Evolutionary conservation across 2,113 vertebrate genomes (phyloP), one percentile per base, ranked within the genome.

Genomic region (Mionectes macconnelli): DNA sequence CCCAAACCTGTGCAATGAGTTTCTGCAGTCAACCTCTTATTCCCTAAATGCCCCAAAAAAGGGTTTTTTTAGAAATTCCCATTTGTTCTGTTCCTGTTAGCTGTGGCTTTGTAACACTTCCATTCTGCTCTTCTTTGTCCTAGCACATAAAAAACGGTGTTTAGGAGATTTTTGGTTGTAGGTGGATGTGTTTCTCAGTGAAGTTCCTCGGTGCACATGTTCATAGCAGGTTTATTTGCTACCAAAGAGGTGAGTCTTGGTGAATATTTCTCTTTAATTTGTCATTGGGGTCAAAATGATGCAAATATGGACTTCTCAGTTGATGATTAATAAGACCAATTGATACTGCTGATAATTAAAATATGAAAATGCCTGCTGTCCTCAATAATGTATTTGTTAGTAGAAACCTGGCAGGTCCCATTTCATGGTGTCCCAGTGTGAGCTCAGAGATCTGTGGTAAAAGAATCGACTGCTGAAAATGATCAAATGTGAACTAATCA

Each of bases 391-490:
- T 76, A 50, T 96, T 87, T 84, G 30, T 69, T 85, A 66, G 31
- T 95, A 31, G 72, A 84, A 96, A 52, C 28, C 50, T 72, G 68
- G 59, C 49, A 93, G 66, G 62, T 95, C 93, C 9, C 31, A 93
- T 91, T 96, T 96, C 69, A 50, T 91, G 72, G 82, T 91, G 72
- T 78, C 22, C 8, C 12, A 68, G 15, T 57, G 14, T 86, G 84
- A 90, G 87, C 67, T 57, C 69, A 96, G 75, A 95, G 89, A 88
- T 94, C 74, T 10, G 3, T 90, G 59, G 78, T 64, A 91, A 90
- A 53, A 75, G 68, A 93, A 89, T 84, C 67, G 72, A 87, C 88
- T 95, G 75, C 86, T 93, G 68, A 94, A 94, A 97, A 88, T 90
- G 55, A 93, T 89, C 91, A 70, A 74, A 69, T 77, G 67, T 83